These are phyloP conservation scores for Ernsta delagoae DNA, from an alignment of 2,888 invertebrate species.

Conservation along the genomic window DNA sequence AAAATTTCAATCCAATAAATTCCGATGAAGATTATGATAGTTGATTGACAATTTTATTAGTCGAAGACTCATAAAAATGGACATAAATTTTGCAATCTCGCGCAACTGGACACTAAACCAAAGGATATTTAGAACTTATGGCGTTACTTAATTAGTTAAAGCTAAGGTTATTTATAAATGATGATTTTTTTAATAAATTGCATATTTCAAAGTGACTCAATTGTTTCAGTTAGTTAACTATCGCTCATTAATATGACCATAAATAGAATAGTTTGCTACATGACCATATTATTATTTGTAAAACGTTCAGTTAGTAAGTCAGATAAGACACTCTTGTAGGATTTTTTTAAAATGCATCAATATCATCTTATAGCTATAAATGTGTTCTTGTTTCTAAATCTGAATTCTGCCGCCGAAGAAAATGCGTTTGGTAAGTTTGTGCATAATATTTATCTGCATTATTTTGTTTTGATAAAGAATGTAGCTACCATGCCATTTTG, in stretches of 20 bases:
- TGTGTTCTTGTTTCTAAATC: not conserved
- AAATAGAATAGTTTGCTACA: not conserved
- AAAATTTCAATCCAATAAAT: not conserved
- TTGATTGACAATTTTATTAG: no score
- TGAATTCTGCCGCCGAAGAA: not conserved
- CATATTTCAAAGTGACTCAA: not conserved
- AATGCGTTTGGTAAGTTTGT: not conserved
- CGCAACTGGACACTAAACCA: constrained; percentile 8
- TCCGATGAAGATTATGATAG: constrained; percentile 16
- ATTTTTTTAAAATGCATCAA: not conserved
- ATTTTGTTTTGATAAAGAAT: no score
- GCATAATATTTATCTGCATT: not conserved
- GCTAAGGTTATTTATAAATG: constrained; percentile 28
- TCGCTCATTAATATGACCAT: not conserved
- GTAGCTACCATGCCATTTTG: no score
- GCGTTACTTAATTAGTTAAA: constrained; percentile 9
- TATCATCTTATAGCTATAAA: not conserved
- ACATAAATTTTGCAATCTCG: no score
- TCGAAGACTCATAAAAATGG: no score
- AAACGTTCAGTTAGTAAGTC: not conserved
- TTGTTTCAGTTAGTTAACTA: constrained; percentile 4
- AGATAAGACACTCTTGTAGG: not conserved
- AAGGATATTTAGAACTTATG: constrained; percentile 10
- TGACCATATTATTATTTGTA: not conserved
- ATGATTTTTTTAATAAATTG: constrained; percentile 20